Percentiles rank a stretch among this genome's conserved stretches.
phyloP scores from a whole-genome alignment of 2,797 vertebrate genomes.

The Poeciliopsis paucimaculata region DNA sequence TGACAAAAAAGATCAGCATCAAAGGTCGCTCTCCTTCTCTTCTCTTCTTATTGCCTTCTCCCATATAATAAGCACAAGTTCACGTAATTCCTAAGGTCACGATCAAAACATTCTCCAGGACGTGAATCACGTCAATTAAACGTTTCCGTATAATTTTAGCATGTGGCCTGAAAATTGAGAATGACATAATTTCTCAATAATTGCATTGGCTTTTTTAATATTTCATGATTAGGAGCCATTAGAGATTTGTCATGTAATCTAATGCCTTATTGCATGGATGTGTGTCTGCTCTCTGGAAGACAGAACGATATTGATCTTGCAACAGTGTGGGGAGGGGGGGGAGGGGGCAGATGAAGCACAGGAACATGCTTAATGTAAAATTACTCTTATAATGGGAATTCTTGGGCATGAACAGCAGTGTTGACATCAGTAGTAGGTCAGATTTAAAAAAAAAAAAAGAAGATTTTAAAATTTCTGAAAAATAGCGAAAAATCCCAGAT shows the following conservation, averaged over 20 bases:
- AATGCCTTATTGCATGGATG: constrained; percentile 38
- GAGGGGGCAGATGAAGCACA: neutral
- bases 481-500: neutral
- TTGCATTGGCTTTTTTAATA: constrained; percentile 65
- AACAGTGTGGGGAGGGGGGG: neutral
- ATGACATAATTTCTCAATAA: constrained; percentile 64
- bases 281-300: constrained; percentile 20
- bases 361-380: neutral
- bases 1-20: constrained; percentile 77
- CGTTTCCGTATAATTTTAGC: constrained; percentile 59
- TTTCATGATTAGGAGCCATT: constrained; percentile 58
- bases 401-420: no score
- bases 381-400: neutral
- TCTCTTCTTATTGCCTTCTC: constrained; percentile 67
- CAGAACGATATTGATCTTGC: constrained; percentile 16
- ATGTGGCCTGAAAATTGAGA: constrained; percentile 55
- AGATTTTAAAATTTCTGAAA: no score
- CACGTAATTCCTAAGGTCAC: constrained; percentile 64
- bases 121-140: constrained; percentile 73
- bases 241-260: constrained; percentile 48
- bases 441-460: no score
- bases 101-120: constrained; percentile 44
- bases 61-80: constrained; percentile 60
- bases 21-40: constrained; percentile 65
- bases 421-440: no score